Base-by-base conservation (phyloP, 2,888 invertebrate genomes). In the Flexamia atlantica region DNA sequence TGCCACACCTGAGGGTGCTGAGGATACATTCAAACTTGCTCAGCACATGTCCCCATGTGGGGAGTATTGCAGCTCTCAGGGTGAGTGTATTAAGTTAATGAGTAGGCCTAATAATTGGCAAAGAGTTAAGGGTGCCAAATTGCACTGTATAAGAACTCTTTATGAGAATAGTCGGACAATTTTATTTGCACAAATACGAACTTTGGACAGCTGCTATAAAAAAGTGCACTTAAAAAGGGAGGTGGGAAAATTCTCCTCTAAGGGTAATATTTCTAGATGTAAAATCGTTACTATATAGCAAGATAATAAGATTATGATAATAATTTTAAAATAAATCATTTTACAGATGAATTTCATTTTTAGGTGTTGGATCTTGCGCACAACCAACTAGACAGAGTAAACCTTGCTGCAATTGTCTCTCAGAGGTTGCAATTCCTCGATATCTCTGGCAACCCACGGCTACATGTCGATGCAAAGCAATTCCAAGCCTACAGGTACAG, bases 371-470 rank as follows among this genome's bases (percentile, higher is more conserved):
- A 97, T 90, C 92, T 97, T 87, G 96, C 97, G 0, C 96, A 97
- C 88, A 97, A 97, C 89, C 95, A 96, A 89, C 90, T 97, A 81
- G 96, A 96, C 89, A 94, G 94, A 86, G 93, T 97, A 83, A 96
- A 97, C 90, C 91, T 97, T 87, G 92, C 94, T 83, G 92, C 93
- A 3, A 89, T 97, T 81, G 95, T 97, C 57, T 96, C 97, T 1
- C 95, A 95, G 80, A 96, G 96, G 89, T 91, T 97, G 42, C 96
- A 96, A 89, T 97, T 96, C 89, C 91, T 97, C 72, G 97, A 97
- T 89, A 93, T 97, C 88, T 96, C 96, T 0, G 97, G 97, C 87
- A 97, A 97, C 88, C 92, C 94, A 68, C 94, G 95, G 88, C 91
- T 97, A 10, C 95, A 95, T 90, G 96, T 97, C 1, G 97, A 97